phyloP scores from a whole-genome alignment of 2,797 vertebrate genomes.

The Delichon dasypus region DNA sequence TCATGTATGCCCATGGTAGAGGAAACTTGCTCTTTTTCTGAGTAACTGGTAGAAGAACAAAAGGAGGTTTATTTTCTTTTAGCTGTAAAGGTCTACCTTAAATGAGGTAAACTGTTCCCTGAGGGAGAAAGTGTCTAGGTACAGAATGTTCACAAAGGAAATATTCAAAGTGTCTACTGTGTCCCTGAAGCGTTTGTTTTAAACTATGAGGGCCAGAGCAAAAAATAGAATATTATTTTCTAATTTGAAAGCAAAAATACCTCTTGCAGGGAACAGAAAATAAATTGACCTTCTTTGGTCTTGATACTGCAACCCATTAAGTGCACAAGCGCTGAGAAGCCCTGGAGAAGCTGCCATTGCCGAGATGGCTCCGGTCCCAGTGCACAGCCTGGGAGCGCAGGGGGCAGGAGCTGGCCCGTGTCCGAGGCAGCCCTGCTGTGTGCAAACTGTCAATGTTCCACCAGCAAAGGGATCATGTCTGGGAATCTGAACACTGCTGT shows the following conservation, averaged over 20 bases:
- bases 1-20: background rate
- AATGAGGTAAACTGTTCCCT: conserved; percentile 56
- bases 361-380: background rate
- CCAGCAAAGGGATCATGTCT: background rate
- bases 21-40: background rate
- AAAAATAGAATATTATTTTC: conserved; percentile 19
- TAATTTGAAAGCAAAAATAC: conserved; percentile 17
- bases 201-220: background rate
- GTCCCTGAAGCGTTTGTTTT: conserved; percentile 49
- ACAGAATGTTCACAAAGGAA: conserved; percentile 60
- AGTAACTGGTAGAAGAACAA: conserved; percentile 13
- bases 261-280: background rate
- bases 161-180: background rate
- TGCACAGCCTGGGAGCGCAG: background rate
- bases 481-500: background rate
- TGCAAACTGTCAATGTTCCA: background rate
- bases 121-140: conserved; percentile 47
- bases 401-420: background rate
- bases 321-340: rapidly evolving
- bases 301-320: background rate
- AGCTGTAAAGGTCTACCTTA: conserved; percentile 34
- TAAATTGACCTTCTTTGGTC: background rate
- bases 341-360: background rate
- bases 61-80: conserved; percentile 10
- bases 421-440: background rate